Base-by-base conservation (phyloP, 35 echinoderm and acorn worm species). In the Stichopus chloronotus region DNA sequence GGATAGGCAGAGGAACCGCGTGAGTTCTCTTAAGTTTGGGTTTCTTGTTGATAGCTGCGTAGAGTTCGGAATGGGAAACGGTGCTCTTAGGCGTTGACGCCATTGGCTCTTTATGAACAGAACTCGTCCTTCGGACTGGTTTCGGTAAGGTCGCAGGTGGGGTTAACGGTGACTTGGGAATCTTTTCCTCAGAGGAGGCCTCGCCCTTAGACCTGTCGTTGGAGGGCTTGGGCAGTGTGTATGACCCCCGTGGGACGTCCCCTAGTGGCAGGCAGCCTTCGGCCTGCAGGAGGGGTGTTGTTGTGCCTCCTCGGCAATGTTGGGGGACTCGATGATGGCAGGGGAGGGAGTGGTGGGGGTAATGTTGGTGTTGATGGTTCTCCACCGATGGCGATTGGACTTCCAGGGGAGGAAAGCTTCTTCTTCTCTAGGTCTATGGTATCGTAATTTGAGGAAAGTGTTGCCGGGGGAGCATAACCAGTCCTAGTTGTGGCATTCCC, bases 1-100 rank as follows among this genome's bases (percentile, higher is more conserved):
- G 19, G 14, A 85, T 59, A 7, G 82, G 82, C 3, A 85, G 17
- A 2, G 54, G 4, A 8, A 85, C 82, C 9, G 82, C 82, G 14
- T 85, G 82, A 53, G 82, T 85, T 53, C 82, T n/a, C 55, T 85
- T 85, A 6, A 85, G 82, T 58, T 85, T 85, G 2, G 82, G 82
- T 58, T 85, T 85, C 30, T 72, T 89, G 24, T 71, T 71, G 71
- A 89, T 89, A 22, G 60, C 87, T 65, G 87, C 59, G 61, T 89
- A 89, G 8, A 89, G 59, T 23, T 85, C 82, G 58, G 54, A 85
- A 23, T 85, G 55, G 17, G 82, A 58, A n/a, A 85, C 13, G 9
- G n/a, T n/a, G 25, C n/a, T 19, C 57, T 85, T 56, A 3, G 82
- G 82, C 21, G 55, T 58, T 85, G 55, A 56, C 20, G 82, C 53